A percentile compares a stretch with the other conserved stretches of the same genome.
Evolutionary conservation across 1,140 invertebrate genomes (phyloP).

Genomic region (Lepidurus arcticus): DNA sequence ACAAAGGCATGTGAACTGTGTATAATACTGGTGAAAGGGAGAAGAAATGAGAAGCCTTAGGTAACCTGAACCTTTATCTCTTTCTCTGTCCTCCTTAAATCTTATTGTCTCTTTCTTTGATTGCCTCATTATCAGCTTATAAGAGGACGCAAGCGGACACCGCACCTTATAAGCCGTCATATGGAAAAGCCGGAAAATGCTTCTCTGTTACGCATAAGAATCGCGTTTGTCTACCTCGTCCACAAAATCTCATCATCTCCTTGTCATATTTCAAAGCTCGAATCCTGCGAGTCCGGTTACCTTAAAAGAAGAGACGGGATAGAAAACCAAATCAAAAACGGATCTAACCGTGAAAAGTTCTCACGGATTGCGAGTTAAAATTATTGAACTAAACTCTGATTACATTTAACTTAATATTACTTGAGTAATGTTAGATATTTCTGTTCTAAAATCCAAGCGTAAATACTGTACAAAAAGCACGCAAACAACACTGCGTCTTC

Average conservation of each 20-base stretch:
- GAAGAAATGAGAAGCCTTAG: not conserved
- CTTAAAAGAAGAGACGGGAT: not conserved
- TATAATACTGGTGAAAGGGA: not conserved
- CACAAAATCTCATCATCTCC: constrained; percentile 1
- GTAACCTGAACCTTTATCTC: constrained; percentile 15
- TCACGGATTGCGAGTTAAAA: not conserved
- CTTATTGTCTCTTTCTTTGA: constrained; percentile 1
- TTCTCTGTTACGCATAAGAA: not conserved
- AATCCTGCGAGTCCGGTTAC: not conserved
- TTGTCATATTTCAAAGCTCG: not conserved
- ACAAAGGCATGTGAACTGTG: constrained; percentile 13
- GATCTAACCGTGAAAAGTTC: not conserved
- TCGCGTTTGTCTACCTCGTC: not conserved
- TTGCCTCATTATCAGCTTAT: constrained; percentile 22
- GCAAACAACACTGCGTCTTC: too few relatives aligned
- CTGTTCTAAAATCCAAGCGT: too few relatives aligned
- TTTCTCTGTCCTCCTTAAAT: constrained; percentile 11
- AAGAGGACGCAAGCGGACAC: constrained; percentile 13
- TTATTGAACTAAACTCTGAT: too few relatives aligned
- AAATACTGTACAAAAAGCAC: too few relatives aligned
- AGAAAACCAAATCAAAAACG: not conserved
- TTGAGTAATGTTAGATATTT: too few relatives aligned
- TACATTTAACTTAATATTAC: too few relatives aligned
- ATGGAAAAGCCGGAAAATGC: constrained; percentile 9
- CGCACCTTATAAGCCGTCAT: not conserved